phyloP scores from a whole-genome alignment of 1,140 invertebrate genomes.

The Ectropis grisescens region DNA sequence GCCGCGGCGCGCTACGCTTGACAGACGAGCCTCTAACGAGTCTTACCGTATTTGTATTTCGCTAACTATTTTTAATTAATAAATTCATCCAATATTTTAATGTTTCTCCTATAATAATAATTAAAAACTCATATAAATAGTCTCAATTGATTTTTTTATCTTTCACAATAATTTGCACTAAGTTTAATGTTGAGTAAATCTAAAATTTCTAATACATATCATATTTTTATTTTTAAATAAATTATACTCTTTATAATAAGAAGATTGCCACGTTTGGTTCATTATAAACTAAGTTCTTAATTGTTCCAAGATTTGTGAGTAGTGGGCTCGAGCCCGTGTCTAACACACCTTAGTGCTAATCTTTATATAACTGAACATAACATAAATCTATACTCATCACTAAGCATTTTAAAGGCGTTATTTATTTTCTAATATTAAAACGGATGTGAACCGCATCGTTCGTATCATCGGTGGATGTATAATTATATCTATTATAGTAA shows the following conservation, averaged over 20 bases:
- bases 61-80: constrained; percentile 71
- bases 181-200: constrained; percentile 67
- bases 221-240: constrained; percentile 67
- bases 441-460: constrained; percentile 42
- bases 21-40: constrained; percentile 61
- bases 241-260: constrained; percentile 68
- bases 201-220: constrained; percentile 70
- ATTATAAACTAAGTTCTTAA: constrained; percentile 68
- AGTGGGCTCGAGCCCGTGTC: constrained; percentile 33
- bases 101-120: constrained; percentile 64
- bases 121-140: constrained; percentile 69
- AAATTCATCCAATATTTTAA: constrained; percentile 69
- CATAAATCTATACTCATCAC: constrained; percentile 64
- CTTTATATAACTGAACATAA: constrained; percentile 62
- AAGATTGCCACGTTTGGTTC: constrained; percentile 60
- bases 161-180: constrained; percentile 67
- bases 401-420: constrained; percentile 66
- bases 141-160: constrained; percentile 61
- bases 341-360: constrained; percentile 61
- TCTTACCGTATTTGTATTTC: constrained; percentile 69
- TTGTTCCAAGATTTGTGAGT: constrained; percentile 60
- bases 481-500: constrained; percentile 51
- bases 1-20: constrained; percentile 26
- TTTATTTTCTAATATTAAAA: constrained; percentile 65
- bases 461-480: constrained; percentile 57